phyloP scores from a whole-genome alignment of 2,797 vertebrate genomes.

The Parauchenoglanis punctatus region DNA sequence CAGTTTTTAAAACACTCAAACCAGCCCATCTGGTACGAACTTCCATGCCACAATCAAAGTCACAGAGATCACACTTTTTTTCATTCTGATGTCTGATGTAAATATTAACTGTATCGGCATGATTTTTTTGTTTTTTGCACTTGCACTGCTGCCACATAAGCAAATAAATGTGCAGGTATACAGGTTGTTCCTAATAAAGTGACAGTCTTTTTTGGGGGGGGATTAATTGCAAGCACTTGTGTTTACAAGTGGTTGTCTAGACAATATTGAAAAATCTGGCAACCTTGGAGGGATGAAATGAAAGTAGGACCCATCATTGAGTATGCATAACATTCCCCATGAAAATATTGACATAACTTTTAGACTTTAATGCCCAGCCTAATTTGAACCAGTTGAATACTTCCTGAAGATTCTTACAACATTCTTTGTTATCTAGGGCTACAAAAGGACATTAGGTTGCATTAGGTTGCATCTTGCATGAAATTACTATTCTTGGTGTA shows the following conservation, averaged over 20 bases:
- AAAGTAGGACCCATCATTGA: not conserved
- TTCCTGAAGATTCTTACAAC: not conserved
- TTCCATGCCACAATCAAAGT: not conserved
- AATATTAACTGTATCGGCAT: not conserved
- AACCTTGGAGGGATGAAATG: not conserved
- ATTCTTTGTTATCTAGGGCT: not conserved
- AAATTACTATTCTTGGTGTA: constrained; percentile 2
- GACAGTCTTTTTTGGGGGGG: not conserved
- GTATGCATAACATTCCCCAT: not conserved
- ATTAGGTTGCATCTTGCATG: not conserved
- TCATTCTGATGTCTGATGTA: not conserved
- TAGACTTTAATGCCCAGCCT: not conserved
- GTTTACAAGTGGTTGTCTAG: not conserved
- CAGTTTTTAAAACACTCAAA: not conserved
- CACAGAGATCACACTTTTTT: not conserved
- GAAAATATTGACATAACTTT: not conserved
- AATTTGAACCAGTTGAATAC: not conserved
- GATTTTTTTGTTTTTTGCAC: not conserved
- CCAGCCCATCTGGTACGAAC: not conserved
- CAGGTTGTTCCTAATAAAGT: no score
- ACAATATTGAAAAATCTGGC: not conserved
- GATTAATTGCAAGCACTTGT: not conserved
- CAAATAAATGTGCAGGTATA: no score
- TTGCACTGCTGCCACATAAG: no score
- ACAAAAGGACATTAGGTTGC: not conserved